Base-by-base conservation (phyloP, 2,797 vertebrate genomes). In the Acridotheres tristis region DNA sequence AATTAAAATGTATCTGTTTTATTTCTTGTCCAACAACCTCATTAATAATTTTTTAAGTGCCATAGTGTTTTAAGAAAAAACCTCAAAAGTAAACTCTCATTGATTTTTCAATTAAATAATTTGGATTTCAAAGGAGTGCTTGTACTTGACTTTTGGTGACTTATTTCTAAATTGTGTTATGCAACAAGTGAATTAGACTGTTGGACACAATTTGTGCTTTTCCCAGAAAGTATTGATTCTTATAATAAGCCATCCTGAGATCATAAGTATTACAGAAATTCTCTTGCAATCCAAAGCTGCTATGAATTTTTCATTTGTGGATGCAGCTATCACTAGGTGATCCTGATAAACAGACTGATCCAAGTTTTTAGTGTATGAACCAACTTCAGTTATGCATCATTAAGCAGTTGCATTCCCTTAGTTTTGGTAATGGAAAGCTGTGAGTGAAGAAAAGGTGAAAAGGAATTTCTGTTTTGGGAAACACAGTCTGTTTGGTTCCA, bases 221-320 rank as follows among this genome's bases (percentile, higher is more conserved):
- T 93, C 81, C 74, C 62, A 65, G 79, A 84, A 89, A n/a, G 16
- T 74, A 94, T 23, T 61, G 81, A 94, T 87, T 90, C 38, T 47
- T 66, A 3, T 69, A 93, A 83, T 20, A 63, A 85, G 30, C 21
- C n/a, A 43, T 48, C 72, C 32, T 43, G 51, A 85, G 30, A 87
- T 14, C 19, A 6, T 45, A 69, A 54, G 17, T 23, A 54, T 43
- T 75, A 59, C 17, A 81, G 54, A 75, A 87, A 69, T 47, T 38
- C 7, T 72, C 19, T 47, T 30, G 8, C 55, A 66, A 40, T 78
- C 38, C 72, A 54, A 86, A 89, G 26, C 14, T 61, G 36, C 40
- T 71, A 71, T 32, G 65, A 80, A 8, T 32, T 86, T 78, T 88
- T 77, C 3, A 57, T 36, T 65, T 87, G 12, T 66, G 40, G 54